Base-by-base conservation (phyloP, 2,113 vertebrate genomes). In the Datnioides undecimradiatus region DNA sequence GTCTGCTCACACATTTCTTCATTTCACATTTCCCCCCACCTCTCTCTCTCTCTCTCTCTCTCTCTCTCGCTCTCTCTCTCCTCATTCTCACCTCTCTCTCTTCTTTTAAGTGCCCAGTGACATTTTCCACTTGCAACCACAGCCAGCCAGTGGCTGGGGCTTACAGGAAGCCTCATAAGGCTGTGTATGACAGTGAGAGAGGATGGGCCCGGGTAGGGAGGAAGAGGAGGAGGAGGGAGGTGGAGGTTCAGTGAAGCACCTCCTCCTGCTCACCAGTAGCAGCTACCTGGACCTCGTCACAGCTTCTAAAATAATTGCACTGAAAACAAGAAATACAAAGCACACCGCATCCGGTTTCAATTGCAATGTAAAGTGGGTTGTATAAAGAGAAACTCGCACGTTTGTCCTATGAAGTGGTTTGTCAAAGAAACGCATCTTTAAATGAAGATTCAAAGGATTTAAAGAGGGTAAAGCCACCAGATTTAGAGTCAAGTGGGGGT, bases 341-440 rank as follows among this genome's bases (percentile, higher is more conserved):
- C 71, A 58, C 73, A 86, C 92, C 92, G 87, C 94, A 95, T 95
- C 93, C 93, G 93, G 88, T 94, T 92, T 92, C 88, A 90, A 71
- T 91, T 68, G 68, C 82, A 60, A 80, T 5, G 23, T 55, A 41
- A 64, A 79, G 85, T 66, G 69, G 54, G 72, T 59, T 33, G 60
- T 64, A 63, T 34, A 27, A 60, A 83, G 45, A 84, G 63, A 79
- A 64, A 64, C 68, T 54, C 0, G 21, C 36, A 3, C 23, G 3
- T 29, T 29, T 10, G 45, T 45, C 52, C 34, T 88, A 62, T 90
- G 90, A 90, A 91, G 91, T 91, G 90, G 88, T 92, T 92, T 67
- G 58, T 80, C 71, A 82, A 36, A 58, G 82, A 89, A 77, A 79
- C 62, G 41, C 38, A 17, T 11, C 45, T 76, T 48, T 66, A 85